Evolutionary conservation across 2,797 vertebrate genomes (phyloP), one percentile per base, ranked within the genome.

Genomic region (Strix occidentalis): DNA sequence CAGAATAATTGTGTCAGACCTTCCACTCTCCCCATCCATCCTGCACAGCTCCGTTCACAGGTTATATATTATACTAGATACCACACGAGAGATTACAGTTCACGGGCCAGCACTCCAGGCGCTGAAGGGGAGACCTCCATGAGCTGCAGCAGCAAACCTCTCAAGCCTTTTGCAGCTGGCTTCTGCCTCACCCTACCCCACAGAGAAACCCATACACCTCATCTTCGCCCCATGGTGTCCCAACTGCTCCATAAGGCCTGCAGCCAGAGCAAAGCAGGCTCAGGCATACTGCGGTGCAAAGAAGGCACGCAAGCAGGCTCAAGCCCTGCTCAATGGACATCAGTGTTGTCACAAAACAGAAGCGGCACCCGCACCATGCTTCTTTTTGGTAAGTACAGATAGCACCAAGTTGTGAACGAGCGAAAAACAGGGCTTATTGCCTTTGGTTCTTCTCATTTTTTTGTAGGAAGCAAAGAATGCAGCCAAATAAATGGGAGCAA

Each of bases 261-360:
- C 4, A 3, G 45, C 46, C 41, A 50, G 28, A 86, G 46, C 58
- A 54, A 71, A 43, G 80, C 1, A 0, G 43, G 35, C 56, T 48
- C 5, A 0, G 25, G 25, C 35, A 76, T 28, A 57, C 69, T 16
- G 7, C 8, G 28, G 43, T 1, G 1, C 11, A 24, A 17, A 58
- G n/a, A 50, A 66, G 53, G 28, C 9, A 29, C 0, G 12, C 3
- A 2, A 78, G 26, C 10, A 15, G 24, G 58, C 39, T 69, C n/a
- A 26, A 74, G 35, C 28, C 18, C n/a, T 39, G 31, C 66, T 60
- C 20, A 21, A 8, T 2, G 61, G 81, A 53, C 51, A 69, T 37
- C 45, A 68, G n/a, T 16, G 31, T 24, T 9, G 0, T 23, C 37
- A 57, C 4, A 10, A 48, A 58, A 82, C 35, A 78, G 50, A 53